Evolutionary conservation across 2,113 vertebrate species (phyloP).

Genomic region (Phainopepla nitens): DNA sequence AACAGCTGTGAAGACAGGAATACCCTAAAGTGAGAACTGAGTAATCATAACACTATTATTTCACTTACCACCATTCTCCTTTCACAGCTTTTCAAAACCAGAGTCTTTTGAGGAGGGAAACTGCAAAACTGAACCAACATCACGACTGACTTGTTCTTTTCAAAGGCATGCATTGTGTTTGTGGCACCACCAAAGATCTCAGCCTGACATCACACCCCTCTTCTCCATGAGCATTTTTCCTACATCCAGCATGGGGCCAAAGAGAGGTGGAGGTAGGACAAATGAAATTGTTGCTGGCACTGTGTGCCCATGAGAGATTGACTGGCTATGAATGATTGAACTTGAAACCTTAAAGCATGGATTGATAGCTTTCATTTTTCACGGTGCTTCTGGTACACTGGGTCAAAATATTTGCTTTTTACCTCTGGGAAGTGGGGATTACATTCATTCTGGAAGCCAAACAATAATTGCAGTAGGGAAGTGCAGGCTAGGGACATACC

Average conservation of each 20-base stretch:
- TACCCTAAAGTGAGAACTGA: background rate
- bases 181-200: background rate
- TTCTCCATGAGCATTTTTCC: background rate
- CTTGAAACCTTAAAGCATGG: background rate
- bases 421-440: background rate
- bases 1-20: background rate
- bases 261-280: background rate
- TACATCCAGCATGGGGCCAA: background rate
- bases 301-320: background rate
- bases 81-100: background rate
- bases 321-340: background rate
- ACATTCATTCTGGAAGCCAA: background rate
- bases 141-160: background rate
- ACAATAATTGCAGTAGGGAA: background rate
- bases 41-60: background rate
- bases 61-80: background rate
- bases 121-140: background rate
- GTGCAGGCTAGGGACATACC: rapidly evolving
- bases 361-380: background rate
- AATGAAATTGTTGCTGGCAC: background rate
- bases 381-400: background rate
- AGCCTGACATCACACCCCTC: background rate
- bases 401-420: background rate
- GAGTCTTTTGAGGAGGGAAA: background rate
- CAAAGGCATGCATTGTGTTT: background rate